Evolutionary conservation across 1,140 invertebrate species (phyloP).

Genomic region (Penaeus indicus): DNA sequence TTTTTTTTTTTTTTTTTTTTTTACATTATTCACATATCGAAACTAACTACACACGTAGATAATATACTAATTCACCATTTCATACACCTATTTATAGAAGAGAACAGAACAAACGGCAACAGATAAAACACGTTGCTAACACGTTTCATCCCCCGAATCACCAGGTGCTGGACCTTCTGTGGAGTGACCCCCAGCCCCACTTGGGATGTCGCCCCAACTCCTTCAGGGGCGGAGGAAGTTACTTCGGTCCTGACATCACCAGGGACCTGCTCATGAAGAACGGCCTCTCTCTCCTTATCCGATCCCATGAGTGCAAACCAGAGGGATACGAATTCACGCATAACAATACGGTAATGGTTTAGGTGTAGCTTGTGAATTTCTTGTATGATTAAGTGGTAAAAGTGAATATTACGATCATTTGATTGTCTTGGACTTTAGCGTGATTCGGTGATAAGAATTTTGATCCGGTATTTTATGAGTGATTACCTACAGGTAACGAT

Average conservation of each 20-base stretch:
- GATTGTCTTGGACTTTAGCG: background rate
- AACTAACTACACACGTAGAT: no score
- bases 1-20: no score
- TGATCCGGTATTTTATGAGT: background rate
- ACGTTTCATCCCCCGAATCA: slow-evolving; percentile 57
- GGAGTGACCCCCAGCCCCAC: slow-evolving; percentile 87
- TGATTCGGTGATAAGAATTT: background rate
- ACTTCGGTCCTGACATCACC: slow-evolving; percentile 92
- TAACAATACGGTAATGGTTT: slow-evolving; percentile 78
- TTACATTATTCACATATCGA: no score
- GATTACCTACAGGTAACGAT: background rate
- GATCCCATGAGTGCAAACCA: slow-evolving; percentile 93
- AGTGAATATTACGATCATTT: background rate
- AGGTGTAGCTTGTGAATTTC: background rate
- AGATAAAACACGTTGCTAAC: background rate
- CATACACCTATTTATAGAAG: no score
- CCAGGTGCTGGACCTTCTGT: slow-evolving; percentile 89
- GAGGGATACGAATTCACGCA: slow-evolving; percentile 91
- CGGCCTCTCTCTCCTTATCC: slow-evolving; percentile 81
- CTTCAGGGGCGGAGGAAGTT: slow-evolving; percentile 88
- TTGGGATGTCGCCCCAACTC: slow-evolving; percentile 77
- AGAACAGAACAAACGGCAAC: no score
- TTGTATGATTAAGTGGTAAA: background rate
- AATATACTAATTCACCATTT: no score
- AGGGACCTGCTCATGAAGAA: slow-evolving; percentile 82